phyloP scores from a whole-genome alignment of 2,113 vertebrate genomes.

The Prochilodus magdalenae region DNA sequence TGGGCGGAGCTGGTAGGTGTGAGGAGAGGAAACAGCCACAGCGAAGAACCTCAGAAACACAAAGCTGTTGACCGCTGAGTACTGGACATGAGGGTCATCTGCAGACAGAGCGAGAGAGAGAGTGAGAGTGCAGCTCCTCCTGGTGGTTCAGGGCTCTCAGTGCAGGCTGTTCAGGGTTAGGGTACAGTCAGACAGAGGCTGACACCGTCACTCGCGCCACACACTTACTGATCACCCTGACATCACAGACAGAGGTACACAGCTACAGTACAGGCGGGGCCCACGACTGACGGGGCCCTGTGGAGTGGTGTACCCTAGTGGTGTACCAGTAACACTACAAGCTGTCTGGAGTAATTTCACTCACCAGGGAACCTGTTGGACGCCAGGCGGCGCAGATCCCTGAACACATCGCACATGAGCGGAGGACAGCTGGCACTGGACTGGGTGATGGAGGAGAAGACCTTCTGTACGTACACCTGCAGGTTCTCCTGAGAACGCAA shows the following conservation, averaged over 20 bases:
- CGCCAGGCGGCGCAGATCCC: slow-evolving; percentile 91
- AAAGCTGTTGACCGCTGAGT: slow-evolving; percentile 98
- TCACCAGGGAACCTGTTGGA: slow-evolving; percentile 93
- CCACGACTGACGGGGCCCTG: too few species aligned
- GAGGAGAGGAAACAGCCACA: slow-evolving; percentile 94
- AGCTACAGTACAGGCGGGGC: too few species aligned
- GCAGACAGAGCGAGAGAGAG: slow-evolving; percentile 55
- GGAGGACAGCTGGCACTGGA: slow-evolving; percentile 97
- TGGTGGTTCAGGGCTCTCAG: not conserved
- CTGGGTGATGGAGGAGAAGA: slow-evolving; percentile 92
- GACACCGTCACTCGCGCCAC: too few species aligned
- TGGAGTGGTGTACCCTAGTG: not conserved
- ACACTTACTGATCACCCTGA: too few species aligned
- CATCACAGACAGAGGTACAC: too few species aligned
- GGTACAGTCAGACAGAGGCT: too few species aligned
- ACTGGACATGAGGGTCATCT: slow-evolving; percentile 97
- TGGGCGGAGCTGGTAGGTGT: slow-evolving; percentile 95
- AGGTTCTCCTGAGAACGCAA: slow-evolving; percentile 88
- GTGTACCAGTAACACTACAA: not conserved
- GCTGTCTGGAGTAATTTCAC: slow-evolving; percentile 27
- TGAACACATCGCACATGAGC: slow-evolving; percentile 97
- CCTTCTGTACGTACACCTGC: slow-evolving; percentile 93
- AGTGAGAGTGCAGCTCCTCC: not conserved
- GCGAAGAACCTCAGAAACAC: slow-evolving; percentile 98
- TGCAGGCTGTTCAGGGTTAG: too few species aligned